Percentiles rank a stretch among this genome's conserved stretches.
Evolutionary conservation across 1,140 invertebrate species (phyloP).

Genomic region (Amyelois transitella): DNA sequence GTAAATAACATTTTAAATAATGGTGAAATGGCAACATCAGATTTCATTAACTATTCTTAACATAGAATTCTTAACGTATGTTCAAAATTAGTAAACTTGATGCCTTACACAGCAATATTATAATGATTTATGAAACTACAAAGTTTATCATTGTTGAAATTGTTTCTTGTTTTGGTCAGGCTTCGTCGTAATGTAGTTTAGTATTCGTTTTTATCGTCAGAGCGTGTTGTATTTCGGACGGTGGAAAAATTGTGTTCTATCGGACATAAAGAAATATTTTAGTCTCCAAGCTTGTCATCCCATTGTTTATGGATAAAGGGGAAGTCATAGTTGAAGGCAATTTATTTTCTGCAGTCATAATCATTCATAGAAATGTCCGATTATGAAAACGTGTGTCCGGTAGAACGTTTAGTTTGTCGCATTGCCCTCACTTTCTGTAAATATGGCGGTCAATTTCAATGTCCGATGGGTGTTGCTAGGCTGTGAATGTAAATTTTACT

Average conservation of each 20-base stretch:
- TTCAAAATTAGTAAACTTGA: no score
- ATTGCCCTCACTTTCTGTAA: not conserved
- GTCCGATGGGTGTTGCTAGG: slow-evolving; percentile 35
- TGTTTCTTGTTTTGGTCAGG: not conserved
- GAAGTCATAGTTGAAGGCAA: no score
- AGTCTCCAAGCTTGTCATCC: no score
- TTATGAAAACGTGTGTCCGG: not conserved
- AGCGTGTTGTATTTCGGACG: not conserved
- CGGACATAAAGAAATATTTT: no score
- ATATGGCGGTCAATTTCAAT: slow-evolving; percentile 2
- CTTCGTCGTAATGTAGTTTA: not conserved
- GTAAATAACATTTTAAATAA: no score
- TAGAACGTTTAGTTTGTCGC: not conserved
- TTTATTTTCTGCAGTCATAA: no score
- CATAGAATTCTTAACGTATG: no score
- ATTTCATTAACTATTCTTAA: no score
- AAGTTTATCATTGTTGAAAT: not conserved
- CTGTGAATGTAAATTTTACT: slow-evolving; percentile 44
- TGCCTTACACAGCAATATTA: not conserved
- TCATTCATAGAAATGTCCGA: no score
- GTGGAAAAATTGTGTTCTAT: not conserved
- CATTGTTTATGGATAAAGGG: no score
- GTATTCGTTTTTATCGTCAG: not conserved
- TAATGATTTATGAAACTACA: not conserved
- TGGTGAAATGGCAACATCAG: no score